These are phyloP conservation scores for Dipus sagitta DNA, from an alignment of 2,797 vertebrate species.

Conservation along the genomic window DNA sequence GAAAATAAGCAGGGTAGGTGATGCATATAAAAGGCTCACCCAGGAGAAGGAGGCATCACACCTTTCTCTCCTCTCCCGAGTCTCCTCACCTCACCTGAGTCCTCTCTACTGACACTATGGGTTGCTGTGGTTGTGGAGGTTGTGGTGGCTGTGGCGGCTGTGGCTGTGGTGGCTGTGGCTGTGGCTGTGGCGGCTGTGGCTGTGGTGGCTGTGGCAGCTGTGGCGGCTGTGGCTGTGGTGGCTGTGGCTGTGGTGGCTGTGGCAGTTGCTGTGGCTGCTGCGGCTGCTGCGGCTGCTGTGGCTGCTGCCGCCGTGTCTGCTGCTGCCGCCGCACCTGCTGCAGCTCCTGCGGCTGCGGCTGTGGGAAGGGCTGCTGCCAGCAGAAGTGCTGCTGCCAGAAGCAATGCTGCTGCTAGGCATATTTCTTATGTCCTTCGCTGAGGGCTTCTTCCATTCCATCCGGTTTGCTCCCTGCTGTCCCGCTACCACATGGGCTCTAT, in stretches of 20 bases:
- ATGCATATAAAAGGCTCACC: neutral
- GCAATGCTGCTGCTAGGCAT: slow-evolving; percentile 26
- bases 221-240: rapidly evolving
- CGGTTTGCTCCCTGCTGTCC: neutral
- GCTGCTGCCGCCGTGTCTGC: neutral
- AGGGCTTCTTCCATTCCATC: neutral
- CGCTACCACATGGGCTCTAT: neutral
- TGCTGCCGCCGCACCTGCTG: neutral
- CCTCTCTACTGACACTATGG: slow-evolving; percentile 29
- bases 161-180: neutral
- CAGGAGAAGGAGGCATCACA: neutral
- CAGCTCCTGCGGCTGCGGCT: neutral
- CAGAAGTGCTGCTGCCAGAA: slow-evolving; percentile 46
- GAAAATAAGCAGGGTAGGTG: neutral
- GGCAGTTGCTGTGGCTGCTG: neutral
- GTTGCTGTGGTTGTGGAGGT: neutral
- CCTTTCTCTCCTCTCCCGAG: neutral
- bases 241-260: neutral
- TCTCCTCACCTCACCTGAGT: neutral
- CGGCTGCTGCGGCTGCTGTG: neutral
- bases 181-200: rapidly evolving
- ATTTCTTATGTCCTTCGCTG: no score
- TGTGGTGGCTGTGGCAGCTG: neutral
- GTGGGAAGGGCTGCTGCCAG: slow-evolving; percentile 56
- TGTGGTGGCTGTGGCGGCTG: neutral